Base-by-base conservation (phyloP, 2,797 vertebrate species). In the Pseudocheirus occidentalis region DNA sequence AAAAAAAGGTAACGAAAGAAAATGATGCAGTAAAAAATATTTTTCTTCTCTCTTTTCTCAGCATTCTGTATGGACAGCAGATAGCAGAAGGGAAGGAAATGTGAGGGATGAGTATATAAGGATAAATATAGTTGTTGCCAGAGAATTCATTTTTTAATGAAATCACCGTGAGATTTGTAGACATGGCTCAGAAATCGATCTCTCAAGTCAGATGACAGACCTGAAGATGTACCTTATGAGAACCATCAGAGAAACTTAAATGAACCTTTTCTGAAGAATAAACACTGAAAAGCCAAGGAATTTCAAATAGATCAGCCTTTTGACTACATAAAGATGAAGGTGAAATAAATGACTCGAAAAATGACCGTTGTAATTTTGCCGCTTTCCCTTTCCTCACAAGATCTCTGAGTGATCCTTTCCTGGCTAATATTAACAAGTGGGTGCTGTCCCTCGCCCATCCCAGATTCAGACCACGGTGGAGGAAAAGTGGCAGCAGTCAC, bases 141-240 rank as follows among this genome's bases (percentile, higher is more conserved):
- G 55, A 57, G 90, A 55, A 28, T 93, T 59, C 55, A 21, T 87
- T 27, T 90, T 56, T 34, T n/a, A 87, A 62, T 54, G 53, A 95
- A 92, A 90, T 92, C 73, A 96, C 93, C 62, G 73, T 95, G 93
- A 55, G 5, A 90, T 94, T 95, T 90, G 40, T 94, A 95, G 91
- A 24, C 53, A 55, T 55, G 29, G 31, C 54, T 55, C 66, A 87
- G 7, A 13, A 13, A 1, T 56, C 57, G n/a, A 31, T 59, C 27
- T 90, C 57, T 91, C 92, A 57, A 66, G 56, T 94, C 93, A 90
- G 3, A 92, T n/a, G 92, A 62, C 57, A 92, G 55, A 96, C 24
- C 89, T 93, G 57, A 24, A 97, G 91, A 96, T 95, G 27, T 56
- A 96, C 91, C 90, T 94, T 50, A 90, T 66, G 94, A 91, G 34